Evolutionary conservation across 2,113 vertebrate genomes (phyloP).

Genomic region (Ornithorhynchus anatinus): DNA sequence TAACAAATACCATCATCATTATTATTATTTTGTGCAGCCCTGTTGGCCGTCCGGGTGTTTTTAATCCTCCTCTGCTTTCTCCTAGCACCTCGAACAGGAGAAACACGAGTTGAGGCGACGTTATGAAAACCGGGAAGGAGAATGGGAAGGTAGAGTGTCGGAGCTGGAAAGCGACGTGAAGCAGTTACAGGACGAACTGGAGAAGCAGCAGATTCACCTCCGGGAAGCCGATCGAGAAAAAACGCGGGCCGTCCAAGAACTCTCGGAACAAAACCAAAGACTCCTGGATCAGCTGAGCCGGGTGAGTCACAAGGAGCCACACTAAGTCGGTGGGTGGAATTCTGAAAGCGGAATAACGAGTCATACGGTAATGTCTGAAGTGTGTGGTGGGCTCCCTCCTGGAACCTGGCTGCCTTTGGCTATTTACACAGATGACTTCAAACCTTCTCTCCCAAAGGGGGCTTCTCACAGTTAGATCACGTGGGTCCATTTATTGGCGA

Average conservation of each 20-base stretch:
- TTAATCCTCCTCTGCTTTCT: constrained; percentile 1
- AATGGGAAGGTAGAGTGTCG: constrained; percentile 95
- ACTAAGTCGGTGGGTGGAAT: not conserved
- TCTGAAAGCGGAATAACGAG: not conserved
- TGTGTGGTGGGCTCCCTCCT: not conserved
- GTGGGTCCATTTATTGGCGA: not conserved
- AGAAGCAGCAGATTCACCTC: constrained; percentile 90
- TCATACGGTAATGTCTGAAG: not conserved
- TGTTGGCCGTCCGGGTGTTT: too few species aligned
- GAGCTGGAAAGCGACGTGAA: constrained; percentile 95
- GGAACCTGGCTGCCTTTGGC: not conserved
- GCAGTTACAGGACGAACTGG: constrained; percentile 91
- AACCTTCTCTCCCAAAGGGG: not conserved
- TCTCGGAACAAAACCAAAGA: constrained; percentile 97
- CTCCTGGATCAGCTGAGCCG: constrained; percentile 94
- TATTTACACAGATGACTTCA: not conserved
- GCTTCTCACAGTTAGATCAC: not conserved
- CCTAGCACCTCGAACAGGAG: constrained; percentile 94
- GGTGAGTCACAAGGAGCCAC: constrained; percentile 74
- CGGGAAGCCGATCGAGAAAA: constrained; percentile 90
- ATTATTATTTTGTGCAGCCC: too few species aligned
- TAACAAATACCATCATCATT: too few species aligned
- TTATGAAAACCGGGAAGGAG: constrained; percentile 92
- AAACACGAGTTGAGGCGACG: constrained; percentile 91
- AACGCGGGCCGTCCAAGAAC: constrained; percentile 85